These are phyloP conservation scores for Nicator chloris DNA, from an alignment of 2,113 vertebrate genomes.

Conservation along the genomic window DNA sequence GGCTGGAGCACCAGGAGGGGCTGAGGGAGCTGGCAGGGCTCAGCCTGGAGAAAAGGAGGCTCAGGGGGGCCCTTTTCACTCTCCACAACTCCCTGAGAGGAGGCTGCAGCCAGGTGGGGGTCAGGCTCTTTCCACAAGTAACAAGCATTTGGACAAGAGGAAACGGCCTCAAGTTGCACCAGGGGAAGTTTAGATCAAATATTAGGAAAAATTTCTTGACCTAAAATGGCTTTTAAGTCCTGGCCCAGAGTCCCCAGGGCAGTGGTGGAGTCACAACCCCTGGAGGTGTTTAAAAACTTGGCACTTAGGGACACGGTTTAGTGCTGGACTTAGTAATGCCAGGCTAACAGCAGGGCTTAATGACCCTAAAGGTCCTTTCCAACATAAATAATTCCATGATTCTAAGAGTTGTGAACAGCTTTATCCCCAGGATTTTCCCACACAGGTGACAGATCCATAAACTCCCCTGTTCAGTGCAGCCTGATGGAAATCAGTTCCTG, in stretches of 20 bases:
- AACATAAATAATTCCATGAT: background rate
- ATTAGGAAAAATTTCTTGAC: background rate
- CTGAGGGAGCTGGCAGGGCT: background rate
- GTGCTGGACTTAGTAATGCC: background rate
- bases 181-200: background rate
- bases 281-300: background rate
- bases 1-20: background rate
- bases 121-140: background rate
- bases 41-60: background rate
- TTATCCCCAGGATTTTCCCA: background rate
- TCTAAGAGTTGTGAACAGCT: background rate
- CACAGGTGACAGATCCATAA: background rate
- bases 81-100: background rate
- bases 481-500: background rate
- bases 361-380: background rate
- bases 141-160: background rate
- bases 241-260: background rate
- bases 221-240: background rate
- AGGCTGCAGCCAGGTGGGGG: background rate
- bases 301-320: rapidly evolving
- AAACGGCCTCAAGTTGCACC: background rate
- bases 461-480: background rate
- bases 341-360: rapidly evolving
- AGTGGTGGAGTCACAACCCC: background rate
- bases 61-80: background rate